Evolutionary conservation across 2,113 vertebrate genomes (phyloP), one percentile per base, ranked within the genome.

Genomic region (Cyanoliseus patagonus): DNA sequence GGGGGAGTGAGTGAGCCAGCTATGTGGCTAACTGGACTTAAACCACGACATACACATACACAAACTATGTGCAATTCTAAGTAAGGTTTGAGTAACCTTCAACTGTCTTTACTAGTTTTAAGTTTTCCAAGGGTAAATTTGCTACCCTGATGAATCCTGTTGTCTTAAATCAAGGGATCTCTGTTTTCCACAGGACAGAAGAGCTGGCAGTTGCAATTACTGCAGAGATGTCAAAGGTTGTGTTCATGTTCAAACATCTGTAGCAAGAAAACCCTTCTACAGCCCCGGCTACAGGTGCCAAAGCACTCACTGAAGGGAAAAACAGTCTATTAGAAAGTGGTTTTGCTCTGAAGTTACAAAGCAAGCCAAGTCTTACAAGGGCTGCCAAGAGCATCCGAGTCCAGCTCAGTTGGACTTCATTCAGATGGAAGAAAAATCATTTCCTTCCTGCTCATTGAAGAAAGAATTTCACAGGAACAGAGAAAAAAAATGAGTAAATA

Each of bases 361-460:
- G 30, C 92, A 90, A 94, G 94, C 82, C 78, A 92, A 20, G 20
- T 25, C 41, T 78, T 49, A 2, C 4, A 69, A 79, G 46, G 78
- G 88, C 72, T 88, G 96, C 87, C 92, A 94, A 97, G 83, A 68
- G 51, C 74, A 92, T n/a, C 41, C 25, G 39, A 91, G 81, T 28
- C 53, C 93, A 86, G 44, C 80, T 91, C 57, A 33, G 66, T 75
- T 47, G 72, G 64, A 94, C 72, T 95, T 82, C 64, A 73, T 73
- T 91, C 82, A 63, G 13, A 37, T 15, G 46, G 44, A 73, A 31
- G 77, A 31, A 70, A 39, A 66, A 51, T 59, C 57, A 27, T 37
- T 37, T 69, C 72, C 77, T 93, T 94, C 83, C 90, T 95, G 86
- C 31, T 86, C 64, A 46, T 74, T 94, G 86, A 81, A 74, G 61